Conservation (phyloP, 2,113 vertebrate genomes). For the Pampusana beccarii region DNA sequence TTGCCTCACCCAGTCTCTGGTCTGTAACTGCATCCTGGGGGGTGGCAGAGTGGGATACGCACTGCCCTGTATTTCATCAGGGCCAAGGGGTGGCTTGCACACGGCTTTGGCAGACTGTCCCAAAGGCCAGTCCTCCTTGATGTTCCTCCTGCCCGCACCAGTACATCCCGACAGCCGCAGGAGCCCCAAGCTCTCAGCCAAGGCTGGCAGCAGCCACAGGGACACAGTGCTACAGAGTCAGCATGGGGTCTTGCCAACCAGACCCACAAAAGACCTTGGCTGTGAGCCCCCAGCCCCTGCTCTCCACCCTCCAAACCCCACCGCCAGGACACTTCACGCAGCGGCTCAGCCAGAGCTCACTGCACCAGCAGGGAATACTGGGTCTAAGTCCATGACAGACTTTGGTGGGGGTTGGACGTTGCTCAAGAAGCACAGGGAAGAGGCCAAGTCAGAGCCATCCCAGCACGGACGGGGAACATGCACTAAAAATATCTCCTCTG, state of each 20-base stretch:
- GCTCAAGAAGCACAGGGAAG: not conserved
- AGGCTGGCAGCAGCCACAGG: not conserved
- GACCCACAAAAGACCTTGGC: not conserved
- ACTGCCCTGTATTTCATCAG: not conserved
- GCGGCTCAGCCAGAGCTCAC: not conserved
- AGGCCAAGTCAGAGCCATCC: not conserved
- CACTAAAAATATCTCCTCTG: constrained; percentile 72
- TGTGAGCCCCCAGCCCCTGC: not conserved
- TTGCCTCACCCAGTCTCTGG: not conserved
- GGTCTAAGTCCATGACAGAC: accelerated
- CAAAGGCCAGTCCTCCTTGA: not conserved
- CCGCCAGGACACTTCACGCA: accelerated
- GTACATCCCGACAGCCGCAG: accelerated
- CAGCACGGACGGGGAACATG: accelerated
- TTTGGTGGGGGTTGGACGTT: not conserved
- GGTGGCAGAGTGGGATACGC: not conserved
- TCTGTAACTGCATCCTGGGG: not conserved
- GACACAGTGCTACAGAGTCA: not conserved
- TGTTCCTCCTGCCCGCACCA: not conserved
- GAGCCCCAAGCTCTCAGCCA: accelerated
- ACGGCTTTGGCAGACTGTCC: not conserved
- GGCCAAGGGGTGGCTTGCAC: not conserved
- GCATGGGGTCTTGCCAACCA: not conserved
- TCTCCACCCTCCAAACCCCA: not conserved
- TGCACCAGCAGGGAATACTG: accelerated